These are phyloP conservation scores for Poecilia picta DNA, from an alignment of 2,797 vertebrate genomes.

Conservation along the genomic window DNA sequence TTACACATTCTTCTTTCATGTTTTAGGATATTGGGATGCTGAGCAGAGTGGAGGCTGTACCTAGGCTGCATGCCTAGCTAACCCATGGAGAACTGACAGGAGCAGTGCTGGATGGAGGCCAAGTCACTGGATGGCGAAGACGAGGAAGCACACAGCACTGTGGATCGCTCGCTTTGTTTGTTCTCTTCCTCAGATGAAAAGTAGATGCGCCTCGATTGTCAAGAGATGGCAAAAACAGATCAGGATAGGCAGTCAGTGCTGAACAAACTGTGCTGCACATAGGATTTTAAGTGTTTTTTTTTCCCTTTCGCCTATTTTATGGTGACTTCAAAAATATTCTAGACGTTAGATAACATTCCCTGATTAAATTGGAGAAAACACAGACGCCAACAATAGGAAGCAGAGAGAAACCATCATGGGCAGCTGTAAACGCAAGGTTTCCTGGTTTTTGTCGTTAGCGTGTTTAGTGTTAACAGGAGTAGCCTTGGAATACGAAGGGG, in stretches of 20 bases:
- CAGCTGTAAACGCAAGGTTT: conserved; percentile 56
- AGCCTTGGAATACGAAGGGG: conserved; percentile 89
- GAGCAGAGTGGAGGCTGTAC: conserved; percentile 68
- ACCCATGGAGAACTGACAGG: conserved; percentile 70
- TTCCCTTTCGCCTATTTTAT: conserved; percentile 42
- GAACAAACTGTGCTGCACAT: conserved; percentile 59
- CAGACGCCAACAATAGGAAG: conserved; percentile 38
- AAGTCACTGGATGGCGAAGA: conserved; percentile 76
- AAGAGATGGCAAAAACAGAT: conserved; percentile 75
- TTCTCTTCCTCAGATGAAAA: conserved; percentile 61
- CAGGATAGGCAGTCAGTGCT: conserved; percentile 72
- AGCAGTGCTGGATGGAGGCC: conserved; percentile 71
- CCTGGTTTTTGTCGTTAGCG: conserved; percentile 62
- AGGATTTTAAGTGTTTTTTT: conserved; percentile 36
- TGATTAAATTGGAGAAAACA: conserved; percentile 52
- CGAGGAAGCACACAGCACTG: conserved; percentile 67
- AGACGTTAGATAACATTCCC: conserved; percentile 32
- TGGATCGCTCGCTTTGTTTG: conserved; percentile 64
- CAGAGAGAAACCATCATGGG: conserved; percentile 72
- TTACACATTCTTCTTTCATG: conserved; percentile 62
- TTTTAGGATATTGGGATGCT: conserved; percentile 74
- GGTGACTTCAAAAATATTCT: conserved; percentile 26
- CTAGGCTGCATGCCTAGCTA: conserved; percentile 66
- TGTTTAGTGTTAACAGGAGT: conserved; percentile 67
- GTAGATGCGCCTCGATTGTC: conserved; percentile 60